Evolutionary conservation across 2,888 invertebrate genomes (phyloP).

Genomic region (Macrosoma leucophasiata): DNA sequence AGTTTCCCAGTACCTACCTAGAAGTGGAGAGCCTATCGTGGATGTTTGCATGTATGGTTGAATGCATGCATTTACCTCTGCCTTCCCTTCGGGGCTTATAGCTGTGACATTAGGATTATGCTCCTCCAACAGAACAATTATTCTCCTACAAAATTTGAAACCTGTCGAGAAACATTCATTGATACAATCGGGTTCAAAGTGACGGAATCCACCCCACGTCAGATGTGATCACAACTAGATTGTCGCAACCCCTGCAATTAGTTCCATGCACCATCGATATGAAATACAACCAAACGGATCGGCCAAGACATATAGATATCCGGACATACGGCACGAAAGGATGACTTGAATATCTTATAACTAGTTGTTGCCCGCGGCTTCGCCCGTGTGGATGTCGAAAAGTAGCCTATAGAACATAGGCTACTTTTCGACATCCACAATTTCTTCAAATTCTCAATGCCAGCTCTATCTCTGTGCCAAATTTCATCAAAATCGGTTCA

Average conservation of each 20-base stretch:
- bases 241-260: conserved; percentile 61
- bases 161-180: too few species aligned
- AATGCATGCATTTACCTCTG: too few species aligned
- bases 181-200: too few species aligned
- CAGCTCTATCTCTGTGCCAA: background rate
- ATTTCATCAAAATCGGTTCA: background rate
- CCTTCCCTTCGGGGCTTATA: too few species aligned
- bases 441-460: background rate
- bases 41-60: too few species aligned
- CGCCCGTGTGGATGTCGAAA: background rate
- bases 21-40: too few species aligned
- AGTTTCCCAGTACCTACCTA: too few species aligned
- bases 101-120: too few species aligned
- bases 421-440: background rate
- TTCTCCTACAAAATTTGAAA: too few species aligned
- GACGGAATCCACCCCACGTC: conserved; percentile 33
- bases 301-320: conserved; percentile 66
- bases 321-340: conserved; percentile 38
- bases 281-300: conserved; percentile 63
- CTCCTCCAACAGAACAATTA: too few species aligned
- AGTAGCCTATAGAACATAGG: background rate
- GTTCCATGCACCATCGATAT: conserved; percentile 58
- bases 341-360: background rate
- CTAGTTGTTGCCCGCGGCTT: too few species aligned
- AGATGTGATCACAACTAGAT: conserved; percentile 54